Percentiles rank a stretch among this genome's conserved stretches.
phyloP scores from a whole-genome alignment of 2,888 invertebrate species.

The Drosophila kanekoi region DNA sequence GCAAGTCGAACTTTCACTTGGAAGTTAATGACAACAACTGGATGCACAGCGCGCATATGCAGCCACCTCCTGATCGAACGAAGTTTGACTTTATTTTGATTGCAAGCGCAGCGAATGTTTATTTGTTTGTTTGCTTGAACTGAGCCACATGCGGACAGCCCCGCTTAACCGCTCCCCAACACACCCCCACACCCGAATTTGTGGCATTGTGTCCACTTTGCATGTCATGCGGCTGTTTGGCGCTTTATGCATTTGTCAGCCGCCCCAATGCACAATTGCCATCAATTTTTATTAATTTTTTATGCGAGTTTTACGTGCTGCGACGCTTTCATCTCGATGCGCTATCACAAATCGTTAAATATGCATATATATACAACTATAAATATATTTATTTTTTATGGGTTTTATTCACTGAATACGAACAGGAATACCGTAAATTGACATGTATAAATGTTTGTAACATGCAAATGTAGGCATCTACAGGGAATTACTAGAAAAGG shows the following conservation, averaged over 20 bases:
- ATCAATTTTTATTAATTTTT: conserved; percentile 59
- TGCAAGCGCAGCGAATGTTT: conserved; percentile 57
- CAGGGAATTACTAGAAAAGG: too few relatives aligned
- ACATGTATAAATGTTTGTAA: neutral
- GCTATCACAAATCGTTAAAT: conserved; percentile 22
- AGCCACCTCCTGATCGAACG: conserved; percentile 41
- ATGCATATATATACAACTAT: conserved; percentile 3
- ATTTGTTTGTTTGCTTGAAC: conserved; percentile 52
- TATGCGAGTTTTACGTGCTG: conserved; percentile 53
- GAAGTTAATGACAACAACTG: conserved; percentile 41
- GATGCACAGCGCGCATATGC: conserved; percentile 20
- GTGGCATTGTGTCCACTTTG: conserved; percentile 46
- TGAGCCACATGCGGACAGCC: conserved; percentile 35
- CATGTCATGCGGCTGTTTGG: conserved; percentile 55
- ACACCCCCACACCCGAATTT: neutral
- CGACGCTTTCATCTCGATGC: conserved; percentile 47
- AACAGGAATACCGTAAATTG: neutral
- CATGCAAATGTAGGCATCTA: neutral
- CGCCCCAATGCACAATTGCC: conserved; percentile 38
- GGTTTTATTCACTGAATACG: neutral
- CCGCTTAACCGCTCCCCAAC: neutral
- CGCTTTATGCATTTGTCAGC: conserved; percentile 49
- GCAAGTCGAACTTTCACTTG: conserved; percentile 69
- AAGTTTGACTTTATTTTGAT: conserved; percentile 63
- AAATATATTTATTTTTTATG: conserved; percentile 9